Conservation (phyloP, 1,140 invertebrate species). For the Heliconius hewitsoni region DNA sequence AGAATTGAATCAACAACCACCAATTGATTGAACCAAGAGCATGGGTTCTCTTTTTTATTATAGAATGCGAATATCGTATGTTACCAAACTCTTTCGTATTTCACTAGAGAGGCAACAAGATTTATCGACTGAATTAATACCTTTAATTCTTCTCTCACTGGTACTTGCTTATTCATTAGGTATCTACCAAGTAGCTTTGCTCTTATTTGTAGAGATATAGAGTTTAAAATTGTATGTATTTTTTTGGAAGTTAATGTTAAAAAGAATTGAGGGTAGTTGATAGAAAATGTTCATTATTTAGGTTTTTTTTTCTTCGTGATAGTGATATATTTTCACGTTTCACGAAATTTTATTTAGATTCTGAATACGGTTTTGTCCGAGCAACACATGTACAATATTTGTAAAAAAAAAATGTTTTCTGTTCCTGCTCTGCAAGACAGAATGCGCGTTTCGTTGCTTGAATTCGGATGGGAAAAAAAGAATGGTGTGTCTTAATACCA, state of each 20-base stretch:
- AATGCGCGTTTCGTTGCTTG: too few species aligned
- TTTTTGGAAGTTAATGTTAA: not conserved
- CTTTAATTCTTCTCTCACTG: slow-evolving; percentile 1
- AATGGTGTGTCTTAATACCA: too few species aligned
- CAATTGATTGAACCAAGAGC: too few species aligned
- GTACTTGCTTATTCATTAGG: slow-evolving; percentile 3
- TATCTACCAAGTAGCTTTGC: not conserved
- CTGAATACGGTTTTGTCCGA: too few species aligned
- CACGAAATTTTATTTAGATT: too few species aligned
- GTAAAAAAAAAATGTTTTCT: too few species aligned
- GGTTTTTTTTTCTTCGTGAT: not conserved
- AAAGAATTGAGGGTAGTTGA: not conserved
- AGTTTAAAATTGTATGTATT: not conserved
- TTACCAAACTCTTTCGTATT: slow-evolving; percentile 11
- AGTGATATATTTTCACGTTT: too few species aligned
- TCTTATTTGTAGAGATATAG: not conserved
- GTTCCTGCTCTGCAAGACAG: too few species aligned
- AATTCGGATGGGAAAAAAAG: too few species aligned
- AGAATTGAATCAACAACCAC: not conserved
- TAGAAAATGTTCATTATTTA: slow-evolving; percentile 1
- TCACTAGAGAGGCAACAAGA: slow-evolving; percentile 1
- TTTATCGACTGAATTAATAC: slow-evolving; percentile 14
- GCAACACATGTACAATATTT: too few species aligned
- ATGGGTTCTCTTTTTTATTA: not conserved
- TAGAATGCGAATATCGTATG: not conserved